Evolutionary conservation across 37 sponge, comb jelly and placozoan genomes (phyloP).

Genomic region (Halisarca cf. caerulea): DNA sequence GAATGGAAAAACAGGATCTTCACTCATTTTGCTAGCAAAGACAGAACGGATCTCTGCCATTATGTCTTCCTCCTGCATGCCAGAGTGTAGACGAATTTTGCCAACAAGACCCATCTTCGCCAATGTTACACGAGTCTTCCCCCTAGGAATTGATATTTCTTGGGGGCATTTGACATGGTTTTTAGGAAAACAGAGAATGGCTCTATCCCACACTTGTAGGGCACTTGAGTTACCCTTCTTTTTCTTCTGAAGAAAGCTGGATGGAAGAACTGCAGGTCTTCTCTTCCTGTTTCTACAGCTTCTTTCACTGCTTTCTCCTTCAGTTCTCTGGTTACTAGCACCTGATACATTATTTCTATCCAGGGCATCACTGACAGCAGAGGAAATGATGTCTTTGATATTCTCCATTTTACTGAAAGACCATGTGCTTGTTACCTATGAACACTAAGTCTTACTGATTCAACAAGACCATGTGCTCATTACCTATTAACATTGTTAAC

Average conservation of each 20-base stretch:
- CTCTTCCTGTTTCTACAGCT: background rate
- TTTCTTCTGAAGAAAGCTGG: background rate
- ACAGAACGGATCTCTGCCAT: background rate
- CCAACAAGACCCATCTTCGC: background rate
- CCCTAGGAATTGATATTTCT: background rate
- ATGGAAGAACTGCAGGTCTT: background rate
- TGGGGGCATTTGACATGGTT: background rate
- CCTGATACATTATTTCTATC: background rate
- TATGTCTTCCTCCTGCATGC: background rate
- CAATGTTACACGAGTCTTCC: background rate
- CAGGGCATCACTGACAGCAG: background rate
- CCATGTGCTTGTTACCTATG: constrained; percentile 8
- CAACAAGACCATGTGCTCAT: too few relatives aligned
- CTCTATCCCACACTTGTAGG: background rate
- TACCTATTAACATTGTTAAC: too few relatives aligned
- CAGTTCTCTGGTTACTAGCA: background rate
- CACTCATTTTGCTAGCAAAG: background rate
- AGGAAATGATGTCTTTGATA: background rate
- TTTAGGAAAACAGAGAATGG: background rate
- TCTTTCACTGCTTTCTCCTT: background rate
- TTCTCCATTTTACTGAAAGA: too few relatives aligned
- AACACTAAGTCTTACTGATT: too few relatives aligned
- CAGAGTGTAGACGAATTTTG: background rate
- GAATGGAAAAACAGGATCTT: background rate
- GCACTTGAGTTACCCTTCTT: background rate